Percentiles rank a stretch among this genome's conserved stretches.
Evolutionary conservation across 2,888 invertebrate species (phyloP).

Genomic region (Epistrophella euchroma): DNA sequence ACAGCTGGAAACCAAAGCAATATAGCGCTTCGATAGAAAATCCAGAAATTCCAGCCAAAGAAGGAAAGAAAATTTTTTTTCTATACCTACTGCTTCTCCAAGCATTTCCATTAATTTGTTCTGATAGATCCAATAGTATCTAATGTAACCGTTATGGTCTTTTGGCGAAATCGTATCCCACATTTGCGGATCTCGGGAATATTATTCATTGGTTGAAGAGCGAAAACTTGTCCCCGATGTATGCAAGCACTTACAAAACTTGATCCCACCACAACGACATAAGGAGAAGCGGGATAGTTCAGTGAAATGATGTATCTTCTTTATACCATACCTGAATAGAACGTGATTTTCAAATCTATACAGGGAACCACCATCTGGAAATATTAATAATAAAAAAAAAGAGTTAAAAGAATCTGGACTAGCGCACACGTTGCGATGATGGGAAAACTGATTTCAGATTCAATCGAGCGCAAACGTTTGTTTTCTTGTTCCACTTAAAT

Average conservation of each 20-base stretch:
- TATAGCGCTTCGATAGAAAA: constrained; percentile 14
- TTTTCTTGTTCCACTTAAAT: constrained; percentile 63
- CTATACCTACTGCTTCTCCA: constrained; percentile 12
- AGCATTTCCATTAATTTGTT: constrained; percentile 21
- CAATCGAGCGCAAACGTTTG: constrained; percentile 69
- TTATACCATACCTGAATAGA: neutral
- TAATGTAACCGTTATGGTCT: constrained; percentile 44
- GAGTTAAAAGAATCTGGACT: constrained; percentile 29
- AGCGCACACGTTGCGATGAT: constrained; percentile 2
- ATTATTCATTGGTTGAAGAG: constrained; percentile 52
- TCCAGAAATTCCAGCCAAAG: constrained; percentile 71
- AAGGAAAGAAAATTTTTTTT: constrained; percentile 41
- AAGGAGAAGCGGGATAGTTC: neutral
- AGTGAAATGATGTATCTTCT: neutral
- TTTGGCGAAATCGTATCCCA: constrained; percentile 65
- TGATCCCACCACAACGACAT: constrained; percentile 38
- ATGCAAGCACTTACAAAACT: constrained; percentile 55
- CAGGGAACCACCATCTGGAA: constrained; percentile 32
- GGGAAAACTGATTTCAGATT: constrained; percentile 37
- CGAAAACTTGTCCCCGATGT: constrained; percentile 66
- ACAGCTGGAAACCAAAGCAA: constrained; percentile 16
- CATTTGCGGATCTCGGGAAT: constrained; percentile 63
- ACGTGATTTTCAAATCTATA: constrained; percentile 13
- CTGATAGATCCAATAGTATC: constrained; percentile 6
- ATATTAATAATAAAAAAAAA: neutral